Percentiles rank a stretch among this genome's conserved stretches.
Conservation (phyloP, 2,888 invertebrate species). For the Lasioglossum figueresi region DNA sequence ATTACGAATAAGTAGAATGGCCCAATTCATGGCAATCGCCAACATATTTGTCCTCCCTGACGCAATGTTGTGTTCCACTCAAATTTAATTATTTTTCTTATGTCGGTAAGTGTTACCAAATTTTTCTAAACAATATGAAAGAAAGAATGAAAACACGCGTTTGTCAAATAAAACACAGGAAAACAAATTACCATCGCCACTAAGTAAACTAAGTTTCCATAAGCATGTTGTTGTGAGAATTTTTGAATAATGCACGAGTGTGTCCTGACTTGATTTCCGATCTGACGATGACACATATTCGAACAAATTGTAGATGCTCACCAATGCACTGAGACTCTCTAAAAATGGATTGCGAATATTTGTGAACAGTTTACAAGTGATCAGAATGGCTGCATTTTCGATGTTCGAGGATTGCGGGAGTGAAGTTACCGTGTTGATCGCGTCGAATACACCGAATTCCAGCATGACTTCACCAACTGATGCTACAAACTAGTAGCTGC, state of each 20-base stretch:
- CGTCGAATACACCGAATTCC: not conserved
- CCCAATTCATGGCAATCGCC: too few species aligned
- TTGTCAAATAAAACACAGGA: too few species aligned
- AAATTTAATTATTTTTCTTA: not conserved
- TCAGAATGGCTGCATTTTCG: not conserved
- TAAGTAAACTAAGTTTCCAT: not conserved
- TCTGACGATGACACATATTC: too few species aligned
- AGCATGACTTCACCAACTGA: not conserved
- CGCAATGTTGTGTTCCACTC: too few species aligned
- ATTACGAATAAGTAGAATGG: too few species aligned
- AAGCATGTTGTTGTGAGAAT: not conserved
- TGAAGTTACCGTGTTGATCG: not conserved
- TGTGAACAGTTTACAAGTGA: not conserved
- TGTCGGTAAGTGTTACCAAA: too few species aligned
- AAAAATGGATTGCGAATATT: not conserved
- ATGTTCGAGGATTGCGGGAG: not conserved
- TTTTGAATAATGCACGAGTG: not conserved
- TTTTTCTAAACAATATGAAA: too few species aligned
- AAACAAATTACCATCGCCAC: too few species aligned
- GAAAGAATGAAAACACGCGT: too few species aligned
- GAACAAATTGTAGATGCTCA: not conserved
- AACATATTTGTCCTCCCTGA: too few species aligned
- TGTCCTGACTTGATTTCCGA: too few species aligned
- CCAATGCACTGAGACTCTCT: not conserved
- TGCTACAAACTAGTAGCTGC: slow-evolving; percentile 1